phyloP scores from a whole-genome alignment of 37 sponge, comb jelly and placozoan species.

The Halichondria panicea region DNA sequence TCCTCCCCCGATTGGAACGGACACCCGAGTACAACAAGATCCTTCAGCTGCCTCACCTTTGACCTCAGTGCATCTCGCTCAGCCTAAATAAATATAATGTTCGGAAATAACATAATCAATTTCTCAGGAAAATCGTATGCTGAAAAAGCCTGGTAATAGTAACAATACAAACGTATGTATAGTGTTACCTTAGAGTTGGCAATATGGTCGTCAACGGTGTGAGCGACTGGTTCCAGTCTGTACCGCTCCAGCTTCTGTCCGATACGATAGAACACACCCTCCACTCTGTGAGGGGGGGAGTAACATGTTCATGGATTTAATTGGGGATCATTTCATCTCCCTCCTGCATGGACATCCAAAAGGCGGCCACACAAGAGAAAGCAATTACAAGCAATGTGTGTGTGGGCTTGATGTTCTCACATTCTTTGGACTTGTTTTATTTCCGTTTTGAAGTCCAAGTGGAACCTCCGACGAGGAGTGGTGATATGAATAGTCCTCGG shows the following conservation, averaged over 20 bases:
- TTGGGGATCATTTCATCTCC: no score
- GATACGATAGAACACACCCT: constrained; percentile 46
- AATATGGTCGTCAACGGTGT: constrained; percentile 9
- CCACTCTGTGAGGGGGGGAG: constrained; percentile 32
- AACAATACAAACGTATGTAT: not conserved
- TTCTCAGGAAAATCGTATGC: not conserved
- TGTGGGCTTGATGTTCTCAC: constrained; percentile 6
- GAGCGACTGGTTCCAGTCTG: constrained; percentile 27
- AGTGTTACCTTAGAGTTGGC: constrained; percentile 32
- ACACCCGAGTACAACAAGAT: constrained; percentile 14
- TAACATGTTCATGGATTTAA: no score
- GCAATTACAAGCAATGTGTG: not conserved
- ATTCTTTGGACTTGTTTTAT: constrained; percentile 36
- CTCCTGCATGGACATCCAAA: no score
- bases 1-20: constrained; percentile 2
- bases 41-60: constrained; percentile 31
- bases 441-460: constrained; percentile 40
- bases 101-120: no score
- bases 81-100: no score
- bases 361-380: not conserved
- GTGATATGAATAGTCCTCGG: constrained; percentile 22
- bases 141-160: not conserved
- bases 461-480: constrained; percentile 32
- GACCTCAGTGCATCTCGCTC: constrained; percentile 33
- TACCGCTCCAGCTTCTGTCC: constrained; percentile 31